These are phyloP conservation scores for Epizoanthus illoricatus DNA, from an alignment of 92 coral and sea anemone species.

Conservation along the genomic window DNA sequence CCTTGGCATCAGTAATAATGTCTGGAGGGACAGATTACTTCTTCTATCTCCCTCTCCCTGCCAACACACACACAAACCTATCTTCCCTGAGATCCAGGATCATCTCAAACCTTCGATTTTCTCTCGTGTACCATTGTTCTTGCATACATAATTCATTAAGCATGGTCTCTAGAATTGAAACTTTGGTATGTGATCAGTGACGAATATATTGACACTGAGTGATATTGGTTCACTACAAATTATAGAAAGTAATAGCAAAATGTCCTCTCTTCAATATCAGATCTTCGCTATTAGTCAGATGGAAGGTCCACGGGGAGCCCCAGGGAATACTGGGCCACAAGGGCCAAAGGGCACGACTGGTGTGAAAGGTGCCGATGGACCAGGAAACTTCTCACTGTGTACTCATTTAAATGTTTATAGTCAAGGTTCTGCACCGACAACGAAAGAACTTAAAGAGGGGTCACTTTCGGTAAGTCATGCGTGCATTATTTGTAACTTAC, in stretches of 20 bases:
- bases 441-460: background rate
- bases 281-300: constrained; percentile 15
- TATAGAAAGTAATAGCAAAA: background rate
- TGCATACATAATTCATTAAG: too few relatives aligned
- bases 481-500: background rate
- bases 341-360: constrained; percentile 20
- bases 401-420: background rate
- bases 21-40: too few relatives aligned
- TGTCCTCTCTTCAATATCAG: background rate
- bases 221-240: too few relatives aligned
- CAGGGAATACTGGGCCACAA: background rate
- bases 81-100: too few relatives aligned
- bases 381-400: background rate
- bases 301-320: constrained; percentile 17
- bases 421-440: background rate
- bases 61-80: too few relatives aligned
- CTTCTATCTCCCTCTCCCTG: too few relatives aligned
- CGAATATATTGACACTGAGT: too few relatives aligned
- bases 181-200: too few relatives aligned
- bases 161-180: too few relatives aligned
- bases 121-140: too few relatives aligned
- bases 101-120: too few relatives aligned
- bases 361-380: constrained; percentile 7
- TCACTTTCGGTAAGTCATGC: background rate
- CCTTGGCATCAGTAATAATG: too few relatives aligned